Base-by-base conservation (phyloP, 2,113 vertebrate genomes). In the Oreochromis spilurus region DNA sequence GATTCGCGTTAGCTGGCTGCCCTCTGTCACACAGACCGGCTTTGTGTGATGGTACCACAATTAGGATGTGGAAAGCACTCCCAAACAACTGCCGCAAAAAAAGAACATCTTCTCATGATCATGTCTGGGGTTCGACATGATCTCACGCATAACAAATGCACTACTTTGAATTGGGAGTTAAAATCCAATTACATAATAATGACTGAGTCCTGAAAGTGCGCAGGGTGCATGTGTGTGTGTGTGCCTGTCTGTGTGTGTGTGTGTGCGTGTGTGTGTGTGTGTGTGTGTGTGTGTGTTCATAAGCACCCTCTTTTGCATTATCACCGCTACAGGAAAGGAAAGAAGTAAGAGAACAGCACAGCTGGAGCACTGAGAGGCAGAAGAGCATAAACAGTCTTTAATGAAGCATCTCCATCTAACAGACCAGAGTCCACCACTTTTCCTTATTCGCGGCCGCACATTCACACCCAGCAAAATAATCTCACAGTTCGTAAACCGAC, bases 1-100 rank as follows among this genome's bases (percentile, higher is more conserved):
- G 95, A 95, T 89, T 91, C 53, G 83, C 90, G 92, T 94, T 93
- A 93, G 94, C 91, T 89, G 84, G 87, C 91, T 93, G 94, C 90
- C 85, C 88, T 89, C 84, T 38, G 67, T 84, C 91, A 92, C 90
- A 93, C 88, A 91, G 90, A 67, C 90, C 89, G 75, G 88, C 87
- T 85, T 87, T 87, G 86, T 90, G 88, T 58, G 40, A 62, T 70
- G 83, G 38, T 58, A 82, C 72, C 84, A 85, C 90, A 92, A 80
- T 36, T 36, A 82, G 72, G 72, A 75, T 65, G 29, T 38, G 58
- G 57, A 34, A 83, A 55, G 36, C 34, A 12, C 80, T 55, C 70
- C 26, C 11, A 55, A 81, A 77, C 43, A 31, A 34, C 45, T 31
- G 9, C 70, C 26, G 4, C 24, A 86, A 82, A 34, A 19, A 13